Base-by-base conservation (phyloP, 2,888 invertebrate species). In the Sepioteuthis lessoniana region DNA sequence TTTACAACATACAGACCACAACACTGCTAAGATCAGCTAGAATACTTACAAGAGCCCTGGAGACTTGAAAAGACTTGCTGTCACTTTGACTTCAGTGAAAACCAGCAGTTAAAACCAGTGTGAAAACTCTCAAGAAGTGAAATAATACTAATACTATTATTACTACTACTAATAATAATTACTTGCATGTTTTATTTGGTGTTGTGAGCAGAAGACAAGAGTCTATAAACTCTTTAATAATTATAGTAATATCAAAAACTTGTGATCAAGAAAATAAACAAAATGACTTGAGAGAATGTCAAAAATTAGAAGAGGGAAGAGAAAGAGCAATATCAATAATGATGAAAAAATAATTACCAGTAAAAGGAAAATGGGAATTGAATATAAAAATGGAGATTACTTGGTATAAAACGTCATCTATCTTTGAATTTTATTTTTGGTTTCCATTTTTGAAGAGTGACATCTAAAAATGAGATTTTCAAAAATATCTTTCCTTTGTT, bases 401-500 rank as follows among this genome's bases (percentile, higher is more conserved):
- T 76, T 76, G 8, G n/a, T n/a, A n/a, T 35, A 76, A 76, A 76
- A 76, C n/a, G 16, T 76, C 76, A 35, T 13, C 76, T n/a, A 76
- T 76, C n/a, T 76, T 76, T n/a, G 13, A 10, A 76, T 76, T 76
- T 76, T n/a, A 76, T 76, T 76, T 35, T 35, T n/a, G 19, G 16
- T 25, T n/a, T 76, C 76, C n/a, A 76, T 76, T 76, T 76, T 16
- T 76, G 76, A 76, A 76, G 76, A 76, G 76, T 76, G 76, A n/a
- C n/a, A 35, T 76, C n/a, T 76, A n/a, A 76, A 76, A 76, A 76
- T 76, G 76, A n/a, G 76, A 76, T 76, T 76, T 76, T n/a, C n/a
- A 76, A 76, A 76, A 76, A 76, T 76, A 76, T 76, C n/a, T n/a
- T 76, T n/a, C 76, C 76, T 76, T 76, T 76, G 76, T 76, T 35